These are phyloP conservation scores for Buceros bicornis DNA, from an alignment of 2,797 vertebrate genomes.

Conservation along the genomic window DNA sequence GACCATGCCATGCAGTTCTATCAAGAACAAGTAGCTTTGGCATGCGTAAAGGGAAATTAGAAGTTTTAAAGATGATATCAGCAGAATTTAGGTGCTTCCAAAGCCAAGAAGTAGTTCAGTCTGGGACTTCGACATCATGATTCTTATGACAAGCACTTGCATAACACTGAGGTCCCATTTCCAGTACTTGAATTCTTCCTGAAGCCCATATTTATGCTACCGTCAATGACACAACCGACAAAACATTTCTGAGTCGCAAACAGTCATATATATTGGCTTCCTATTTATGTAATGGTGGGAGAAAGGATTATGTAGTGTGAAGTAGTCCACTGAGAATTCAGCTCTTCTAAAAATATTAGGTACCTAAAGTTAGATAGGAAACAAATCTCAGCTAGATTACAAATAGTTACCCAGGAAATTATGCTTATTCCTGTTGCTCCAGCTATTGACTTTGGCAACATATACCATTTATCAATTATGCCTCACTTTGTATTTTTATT, in stretches of 20 bases:
- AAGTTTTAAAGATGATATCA: neutral
- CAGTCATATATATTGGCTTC: neutral
- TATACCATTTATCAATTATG: neutral
- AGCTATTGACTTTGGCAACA: neutral
- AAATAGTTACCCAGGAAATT: neutral
- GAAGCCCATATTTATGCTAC: neutral
- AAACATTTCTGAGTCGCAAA: neutral
- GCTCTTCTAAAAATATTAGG: neutral
- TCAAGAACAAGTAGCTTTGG: neutral
- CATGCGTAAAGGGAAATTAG: neutral
- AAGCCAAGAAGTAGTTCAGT: neutral
- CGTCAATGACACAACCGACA: neutral
- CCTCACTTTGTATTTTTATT: neutral
- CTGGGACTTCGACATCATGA: neutral
- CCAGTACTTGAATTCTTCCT: neutral
- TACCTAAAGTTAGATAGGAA: neutral
- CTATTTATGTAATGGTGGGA: neutral
- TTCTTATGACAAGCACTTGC: neutral
- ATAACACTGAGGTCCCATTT: neutral
- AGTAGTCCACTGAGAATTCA: neutral
- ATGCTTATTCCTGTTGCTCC: neutral
- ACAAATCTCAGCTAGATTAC: neutral
- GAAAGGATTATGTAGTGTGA: neutral
- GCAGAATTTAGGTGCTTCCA: neutral
- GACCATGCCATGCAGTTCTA: neutral